A percentile compares a stretch with the other conserved stretches of the same genome.
Conservation (phyloP, 2,888 invertebrate genomes). For the Agrotis segetum region DNA sequence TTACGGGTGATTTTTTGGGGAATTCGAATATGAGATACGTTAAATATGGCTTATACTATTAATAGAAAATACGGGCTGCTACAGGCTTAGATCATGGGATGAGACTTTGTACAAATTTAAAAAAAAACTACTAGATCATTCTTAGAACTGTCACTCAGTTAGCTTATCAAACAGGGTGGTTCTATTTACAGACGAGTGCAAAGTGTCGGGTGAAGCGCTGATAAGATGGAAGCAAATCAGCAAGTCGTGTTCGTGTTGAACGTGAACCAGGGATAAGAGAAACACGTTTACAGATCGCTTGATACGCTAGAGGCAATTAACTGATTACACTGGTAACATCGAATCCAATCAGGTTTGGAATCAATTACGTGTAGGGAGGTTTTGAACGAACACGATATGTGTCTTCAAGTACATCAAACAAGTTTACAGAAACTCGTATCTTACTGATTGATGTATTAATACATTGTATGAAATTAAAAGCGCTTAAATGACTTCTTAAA, state of each 20-base stretch:
- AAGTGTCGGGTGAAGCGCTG: constrained; percentile 7
- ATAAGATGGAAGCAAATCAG: constrained; percentile 39
- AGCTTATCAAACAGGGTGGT: constrained; percentile 20
- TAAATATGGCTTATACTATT: too few species aligned
- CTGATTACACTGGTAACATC: constrained; percentile 56
- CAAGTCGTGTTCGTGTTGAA: constrained; percentile 34
- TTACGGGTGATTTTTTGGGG: too few species aligned
- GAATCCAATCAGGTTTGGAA: constrained; percentile 40
- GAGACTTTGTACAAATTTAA: too few species aligned
- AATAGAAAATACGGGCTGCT: too few species aligned
- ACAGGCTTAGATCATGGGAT: too few species aligned
- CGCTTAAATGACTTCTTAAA: constrained; percentile 18
- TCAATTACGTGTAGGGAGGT: constrained; percentile 10
- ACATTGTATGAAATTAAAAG: constrained; percentile 29
- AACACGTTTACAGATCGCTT: constrained; percentile 48
- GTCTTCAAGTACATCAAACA: constrained; percentile 19
- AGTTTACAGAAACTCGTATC: constrained; percentile 33
- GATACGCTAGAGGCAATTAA: constrained; percentile 55
- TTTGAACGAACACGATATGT: constrained; percentile 14
- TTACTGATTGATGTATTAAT: constrained; percentile 26
- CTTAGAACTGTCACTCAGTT: neutral
- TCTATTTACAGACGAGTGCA: constrained; percentile 16
- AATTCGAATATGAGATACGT: too few species aligned
- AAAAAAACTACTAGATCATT: neutral
- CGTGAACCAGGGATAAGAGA: constrained; percentile 10